A percentile compares a stretch with the other conserved stretches of the same genome.
These are phyloP conservation scores for Sitobion miscanthi DNA, from an alignment of 1,140 invertebrate species.

Conservation along the genomic window DNA sequence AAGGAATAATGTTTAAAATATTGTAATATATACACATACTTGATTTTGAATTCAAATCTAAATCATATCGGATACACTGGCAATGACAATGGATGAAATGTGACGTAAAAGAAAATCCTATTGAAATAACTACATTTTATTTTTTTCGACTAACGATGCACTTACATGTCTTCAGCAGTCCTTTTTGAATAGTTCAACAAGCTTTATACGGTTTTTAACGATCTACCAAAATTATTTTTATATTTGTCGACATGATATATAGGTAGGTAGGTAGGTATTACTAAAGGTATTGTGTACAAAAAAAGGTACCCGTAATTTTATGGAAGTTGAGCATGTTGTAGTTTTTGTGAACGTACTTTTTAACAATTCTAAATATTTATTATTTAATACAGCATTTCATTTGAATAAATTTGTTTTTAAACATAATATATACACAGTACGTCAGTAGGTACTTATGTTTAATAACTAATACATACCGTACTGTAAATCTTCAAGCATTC, in stretches of 20 bases:
- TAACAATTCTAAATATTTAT: not conserved
- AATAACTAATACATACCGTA: not conserved
- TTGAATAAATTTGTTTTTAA: not conserved
- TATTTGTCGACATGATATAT: not conserved
- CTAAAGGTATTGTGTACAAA: not conserved
- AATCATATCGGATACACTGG: not conserved
- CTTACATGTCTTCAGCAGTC: slow-evolving; percentile 8
- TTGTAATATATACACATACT: not conserved
- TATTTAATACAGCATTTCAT: not conserved
- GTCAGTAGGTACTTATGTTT: not conserved
- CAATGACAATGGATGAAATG: slow-evolving; percentile 15
- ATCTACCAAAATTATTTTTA: slow-evolving; percentile 18
- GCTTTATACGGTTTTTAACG: slow-evolving; percentile 9
- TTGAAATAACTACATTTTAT: slow-evolving; percentile 18
- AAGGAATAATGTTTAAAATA: not conserved
- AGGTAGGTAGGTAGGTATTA: not conserved
- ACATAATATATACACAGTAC: not conserved
- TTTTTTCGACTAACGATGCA: not conserved
- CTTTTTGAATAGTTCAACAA: slow-evolving; percentile 11
- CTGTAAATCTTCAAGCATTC: not conserved
- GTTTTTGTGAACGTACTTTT: not conserved
- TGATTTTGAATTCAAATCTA: slow-evolving; percentile 3
- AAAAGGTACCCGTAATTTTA: not conserved
- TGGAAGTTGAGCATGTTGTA: not conserved
- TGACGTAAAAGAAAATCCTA: slow-evolving; percentile 4